Conservation (phyloP, 2,113 vertebrate species). For the Prinia subflava region DNA sequence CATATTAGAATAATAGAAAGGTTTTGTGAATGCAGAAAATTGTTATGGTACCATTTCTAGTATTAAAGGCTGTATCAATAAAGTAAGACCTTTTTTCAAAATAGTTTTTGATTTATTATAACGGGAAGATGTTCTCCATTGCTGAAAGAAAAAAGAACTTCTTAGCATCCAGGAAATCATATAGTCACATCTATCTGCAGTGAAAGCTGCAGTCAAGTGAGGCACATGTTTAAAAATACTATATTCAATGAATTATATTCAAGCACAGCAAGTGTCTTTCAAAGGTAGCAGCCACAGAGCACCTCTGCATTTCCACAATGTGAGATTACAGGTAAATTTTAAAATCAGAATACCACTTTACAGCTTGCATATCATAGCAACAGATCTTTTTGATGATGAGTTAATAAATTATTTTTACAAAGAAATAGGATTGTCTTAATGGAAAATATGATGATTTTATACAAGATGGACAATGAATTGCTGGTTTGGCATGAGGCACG, state of each 20-base stretch:
- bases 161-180: not conserved
- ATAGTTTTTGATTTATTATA: not conserved
- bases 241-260: not conserved
- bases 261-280: not conserved
- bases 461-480: not conserved
- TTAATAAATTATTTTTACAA: not conserved
- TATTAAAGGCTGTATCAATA: not conserved
- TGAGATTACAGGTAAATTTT: not conserved
- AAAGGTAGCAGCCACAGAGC: not conserved
- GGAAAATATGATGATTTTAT: not conserved
- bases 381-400: not conserved
- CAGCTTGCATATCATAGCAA: not conserved
- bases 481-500: not conserved
- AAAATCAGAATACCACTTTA: not conserved
- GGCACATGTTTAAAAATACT: not conserved
- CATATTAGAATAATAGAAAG: not conserved
- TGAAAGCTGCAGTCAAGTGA: not conserved
- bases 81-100: not conserved
- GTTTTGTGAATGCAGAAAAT: not conserved
- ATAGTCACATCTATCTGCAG: not conserved
- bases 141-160: not conserved
- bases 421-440: not conserved
- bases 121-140: not conserved
- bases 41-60: not conserved
- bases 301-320: fast-evolving